Conservation (phyloP, 2,113 vertebrate species). For the Cynopterus brachyotis region DNA sequence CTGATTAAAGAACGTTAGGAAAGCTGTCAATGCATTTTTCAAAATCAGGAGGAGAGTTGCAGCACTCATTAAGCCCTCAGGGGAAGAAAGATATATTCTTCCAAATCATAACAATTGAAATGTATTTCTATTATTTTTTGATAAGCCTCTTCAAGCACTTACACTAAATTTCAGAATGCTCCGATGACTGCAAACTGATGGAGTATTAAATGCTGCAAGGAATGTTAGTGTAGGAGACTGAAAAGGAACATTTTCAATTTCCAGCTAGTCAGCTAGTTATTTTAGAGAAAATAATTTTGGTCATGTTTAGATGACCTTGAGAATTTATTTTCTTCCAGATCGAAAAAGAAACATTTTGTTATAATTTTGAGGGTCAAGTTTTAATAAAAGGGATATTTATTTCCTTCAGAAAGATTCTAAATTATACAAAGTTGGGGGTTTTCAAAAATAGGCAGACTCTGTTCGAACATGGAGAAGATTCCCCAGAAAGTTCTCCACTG, state of each 20-base stretch:
- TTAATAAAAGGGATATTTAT: not conserved
- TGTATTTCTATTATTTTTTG: constrained; percentile 56
- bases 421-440: not conserved
- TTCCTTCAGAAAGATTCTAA: not conserved
- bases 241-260: not conserved
- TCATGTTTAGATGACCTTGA: not conserved
- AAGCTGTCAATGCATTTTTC: constrained; percentile 40
- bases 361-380: not conserved
- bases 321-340: not conserved
- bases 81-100: constrained; percentile 15
- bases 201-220: not conserved
- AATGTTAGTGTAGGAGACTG: not conserved
- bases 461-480: not conserved
- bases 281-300: not conserved
- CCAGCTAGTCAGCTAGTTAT: not conserved
- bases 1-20: constrained; percentile 49
- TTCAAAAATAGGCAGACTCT: not conserved
- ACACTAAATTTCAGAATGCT: not conserved
- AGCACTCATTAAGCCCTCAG: constrained; percentile 16
- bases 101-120: constrained; percentile 32
- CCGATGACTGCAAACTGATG: not conserved
- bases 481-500: not conserved
- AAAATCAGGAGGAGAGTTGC: not conserved
- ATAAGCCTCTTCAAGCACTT: constrained; percentile 27
- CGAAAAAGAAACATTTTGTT: not conserved